Evolutionary conservation across 1,140 invertebrate species (phyloP).

Genomic region (Eubasilissa regina): DNA sequence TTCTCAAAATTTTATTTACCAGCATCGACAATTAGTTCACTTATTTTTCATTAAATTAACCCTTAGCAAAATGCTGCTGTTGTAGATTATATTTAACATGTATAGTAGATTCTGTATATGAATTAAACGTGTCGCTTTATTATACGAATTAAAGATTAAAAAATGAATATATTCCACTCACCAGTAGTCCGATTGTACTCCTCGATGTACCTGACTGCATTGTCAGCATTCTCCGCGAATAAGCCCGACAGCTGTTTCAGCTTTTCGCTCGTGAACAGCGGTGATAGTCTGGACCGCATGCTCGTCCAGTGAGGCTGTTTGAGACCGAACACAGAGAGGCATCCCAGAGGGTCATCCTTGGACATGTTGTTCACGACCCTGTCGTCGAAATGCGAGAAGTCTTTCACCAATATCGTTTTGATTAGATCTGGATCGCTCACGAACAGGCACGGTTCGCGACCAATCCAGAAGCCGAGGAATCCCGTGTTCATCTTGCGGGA

Average conservation of each 20-base stretch:
- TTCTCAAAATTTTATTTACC: too few species aligned
- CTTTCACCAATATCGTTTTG: constrained; percentile 10
- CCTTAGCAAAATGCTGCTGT: too few species aligned
- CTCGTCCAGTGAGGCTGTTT: constrained; percentile 32
- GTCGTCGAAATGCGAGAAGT: constrained; percentile 25
- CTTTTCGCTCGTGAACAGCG: too few species aligned
- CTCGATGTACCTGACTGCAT: constrained; percentile 25
- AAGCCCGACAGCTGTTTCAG: too few species aligned
- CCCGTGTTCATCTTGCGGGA: not conserved
- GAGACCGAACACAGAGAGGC: not conserved
- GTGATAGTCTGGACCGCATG: too few species aligned
- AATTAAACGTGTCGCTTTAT: too few species aligned
- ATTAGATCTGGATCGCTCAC: constrained; percentile 14
- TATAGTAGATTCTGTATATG: too few species aligned
- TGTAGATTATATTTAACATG: too few species aligned
- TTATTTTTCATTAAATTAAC: too few species aligned
- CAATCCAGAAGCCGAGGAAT: constrained; percentile 28
- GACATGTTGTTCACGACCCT: constrained; percentile 2
- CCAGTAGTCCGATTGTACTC: constrained; percentile 25
- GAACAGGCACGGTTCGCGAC: constrained; percentile 27
- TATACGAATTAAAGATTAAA: too few species aligned
- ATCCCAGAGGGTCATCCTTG: not conserved
- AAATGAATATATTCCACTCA: too few species aligned
- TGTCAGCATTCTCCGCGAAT: constrained; percentile 1
- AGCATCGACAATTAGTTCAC: too few species aligned